Evolutionary conservation across 2,888 invertebrate genomes (phyloP), one percentile per base, ranked within the genome.

Genomic region (Chrysolina americana): DNA sequence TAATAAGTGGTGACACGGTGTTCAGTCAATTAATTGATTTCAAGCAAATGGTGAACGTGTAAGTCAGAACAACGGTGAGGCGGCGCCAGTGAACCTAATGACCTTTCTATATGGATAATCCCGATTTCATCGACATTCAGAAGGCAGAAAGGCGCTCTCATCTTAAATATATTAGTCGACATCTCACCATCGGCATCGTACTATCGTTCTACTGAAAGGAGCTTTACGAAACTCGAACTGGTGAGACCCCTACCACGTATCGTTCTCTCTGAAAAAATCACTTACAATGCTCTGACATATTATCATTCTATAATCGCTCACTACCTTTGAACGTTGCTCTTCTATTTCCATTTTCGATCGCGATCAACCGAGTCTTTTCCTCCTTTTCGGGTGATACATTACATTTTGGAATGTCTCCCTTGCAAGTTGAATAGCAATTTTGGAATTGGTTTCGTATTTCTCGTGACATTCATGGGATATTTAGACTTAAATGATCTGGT

Each of bases 231-330:
- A 70, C 47, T 36, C 59, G 63, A 71, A 73, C 70, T 71, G 72
- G 71, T 69, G 73, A 75, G 76, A 78, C 73, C 75, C 71, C 76
- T 72, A 71, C 73, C 68, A 73, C 73, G 78, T 76, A 78, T 76
- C 76, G 75, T 69, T 78, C 77, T 78, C 77, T 74, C 79, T 80
- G 81, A 83, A 83, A 83, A 83, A 84, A 36, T 84, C 85, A 83
- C 83, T 83, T 83, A 84, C 80, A 80, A 78, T 78, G 78, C 80
- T 76, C 80, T 81, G 82, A 83, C 82, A 80, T 82, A 81, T 83
- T 84, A 82, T 81, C 82, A 81, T 82, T 83, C 82, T 83, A 83
- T 78, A 78, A 78, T 78, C 78, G 77, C 75, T 70, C 50, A 74
- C 74, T 70, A 68, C 73, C 75, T 73, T 73, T 68, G 69, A 78